Percentiles rank a stretch among this genome's conserved stretches.
These are phyloP conservation scores for Gallinago stenura DNA, from an alignment of 2,797 vertebrate genomes.

Conservation along the genomic window DNA sequence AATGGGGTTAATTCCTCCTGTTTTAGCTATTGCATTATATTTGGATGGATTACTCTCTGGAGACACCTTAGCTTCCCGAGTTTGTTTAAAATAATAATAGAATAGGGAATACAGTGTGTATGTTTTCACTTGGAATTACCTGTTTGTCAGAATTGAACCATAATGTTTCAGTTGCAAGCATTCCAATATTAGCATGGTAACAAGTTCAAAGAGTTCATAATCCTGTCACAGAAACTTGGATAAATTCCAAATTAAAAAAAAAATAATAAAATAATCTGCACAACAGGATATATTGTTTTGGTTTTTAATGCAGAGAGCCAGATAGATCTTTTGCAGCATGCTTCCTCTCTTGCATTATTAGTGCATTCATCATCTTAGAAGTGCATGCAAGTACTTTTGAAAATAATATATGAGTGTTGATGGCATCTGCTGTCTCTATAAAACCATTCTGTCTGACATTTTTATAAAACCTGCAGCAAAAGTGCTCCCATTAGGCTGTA, in stretches of 20 bases:
- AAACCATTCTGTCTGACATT: slow-evolving; percentile 14
- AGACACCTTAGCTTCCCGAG: neutral
- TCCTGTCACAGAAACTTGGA: neutral
- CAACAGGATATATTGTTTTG: neutral
- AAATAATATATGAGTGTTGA: neutral
- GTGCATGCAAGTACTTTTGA: neutral
- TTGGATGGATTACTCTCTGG: neutral
- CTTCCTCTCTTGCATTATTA: neutral
- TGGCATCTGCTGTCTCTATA: neutral
- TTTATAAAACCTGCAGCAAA: slow-evolving; percentile 48
- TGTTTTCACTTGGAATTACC: neutral
- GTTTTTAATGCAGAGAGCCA: neutral
- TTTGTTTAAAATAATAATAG: neutral
- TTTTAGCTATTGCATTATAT: neutral
- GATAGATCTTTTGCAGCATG: neutral
- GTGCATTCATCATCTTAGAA: neutral
- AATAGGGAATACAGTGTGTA: neutral
- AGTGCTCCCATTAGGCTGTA: slow-evolving; percentile 24
- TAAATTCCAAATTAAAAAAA: neutral
- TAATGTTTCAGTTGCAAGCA: neutral
- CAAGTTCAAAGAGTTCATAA: neutral
- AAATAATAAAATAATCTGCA: neutral
- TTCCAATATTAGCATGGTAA: neutral
- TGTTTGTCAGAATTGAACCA: neutral
- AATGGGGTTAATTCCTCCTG: neutral